These are phyloP conservation scores for Neomorphus geoffroyi DNA, from an alignment of 2,797 vertebrate species.

Conservation along the genomic window DNA sequence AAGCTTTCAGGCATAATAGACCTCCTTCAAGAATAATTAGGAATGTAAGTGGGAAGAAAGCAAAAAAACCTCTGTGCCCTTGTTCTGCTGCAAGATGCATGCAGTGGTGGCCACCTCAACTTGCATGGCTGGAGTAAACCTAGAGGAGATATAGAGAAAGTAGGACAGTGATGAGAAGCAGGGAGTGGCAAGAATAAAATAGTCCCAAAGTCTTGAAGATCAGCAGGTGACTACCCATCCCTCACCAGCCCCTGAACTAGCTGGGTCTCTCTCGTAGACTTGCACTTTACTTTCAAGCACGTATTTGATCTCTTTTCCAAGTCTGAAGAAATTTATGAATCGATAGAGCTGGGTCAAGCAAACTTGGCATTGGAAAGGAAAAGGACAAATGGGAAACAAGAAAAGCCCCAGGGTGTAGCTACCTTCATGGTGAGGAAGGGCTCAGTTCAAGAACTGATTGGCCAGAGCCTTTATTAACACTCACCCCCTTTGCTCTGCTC, in stretches of 20 bases:
- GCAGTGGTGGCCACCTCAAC: neutral
- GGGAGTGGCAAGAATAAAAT: neutral
- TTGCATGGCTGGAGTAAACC: neutral
- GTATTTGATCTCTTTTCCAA: neutral
- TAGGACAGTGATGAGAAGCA: neutral
- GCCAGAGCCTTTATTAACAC: neutral
- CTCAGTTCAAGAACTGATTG: neutral
- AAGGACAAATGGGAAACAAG: neutral
- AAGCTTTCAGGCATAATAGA: neutral
- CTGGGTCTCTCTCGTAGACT: neutral
- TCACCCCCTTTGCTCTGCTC: neutral
- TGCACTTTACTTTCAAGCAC: neutral
- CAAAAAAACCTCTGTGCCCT: neutral
- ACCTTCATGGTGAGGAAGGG: neutral
- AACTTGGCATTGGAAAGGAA: neutral
- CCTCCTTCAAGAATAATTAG: neutral
- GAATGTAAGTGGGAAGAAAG: neutral
- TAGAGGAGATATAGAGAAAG: neutral
- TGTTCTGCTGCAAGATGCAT: neutral
- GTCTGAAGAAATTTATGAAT: neutral
- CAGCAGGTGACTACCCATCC: neutral
- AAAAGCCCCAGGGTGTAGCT: too few species aligned
- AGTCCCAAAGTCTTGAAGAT: neutral
- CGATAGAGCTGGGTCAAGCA: neutral
- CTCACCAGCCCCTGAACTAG: neutral